These are phyloP conservation scores for Salvelinus sp. DNA, from an alignment of 2,113 vertebrate genomes.

Conservation along the genomic window DNA sequence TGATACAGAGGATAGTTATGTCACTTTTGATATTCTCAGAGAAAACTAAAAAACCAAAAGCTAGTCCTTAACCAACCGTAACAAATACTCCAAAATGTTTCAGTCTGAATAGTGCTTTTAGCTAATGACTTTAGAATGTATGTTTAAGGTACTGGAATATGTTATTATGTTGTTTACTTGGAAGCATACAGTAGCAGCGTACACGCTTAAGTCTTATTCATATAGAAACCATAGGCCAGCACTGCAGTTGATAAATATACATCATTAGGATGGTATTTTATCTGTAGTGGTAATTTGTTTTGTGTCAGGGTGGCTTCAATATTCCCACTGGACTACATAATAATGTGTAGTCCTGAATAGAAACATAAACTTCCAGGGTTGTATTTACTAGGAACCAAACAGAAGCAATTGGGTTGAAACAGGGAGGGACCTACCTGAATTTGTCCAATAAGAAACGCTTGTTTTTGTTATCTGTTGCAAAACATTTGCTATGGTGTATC, in stretches of 20 bases:
- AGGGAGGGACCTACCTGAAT: too few species aligned
- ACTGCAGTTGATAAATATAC: too few species aligned
- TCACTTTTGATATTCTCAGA: neutral
- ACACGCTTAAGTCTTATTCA: neutral
- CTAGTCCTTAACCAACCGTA: neutral
- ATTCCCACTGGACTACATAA: neutral
- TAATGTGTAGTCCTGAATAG: neutral
- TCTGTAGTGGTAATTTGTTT: neutral
- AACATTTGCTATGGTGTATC: too few species aligned
- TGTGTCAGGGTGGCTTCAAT: too few species aligned
- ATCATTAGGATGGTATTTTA: too few species aligned
- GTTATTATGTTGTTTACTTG: neutral
- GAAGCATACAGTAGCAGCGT: neutral
- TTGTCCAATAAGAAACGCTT: too few species aligned
- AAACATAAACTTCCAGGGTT: neutral
- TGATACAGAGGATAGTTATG: neutral
- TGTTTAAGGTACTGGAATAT: neutral
- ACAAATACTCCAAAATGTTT: neutral
- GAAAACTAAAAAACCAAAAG: neutral
- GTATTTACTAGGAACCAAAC: too few species aligned
- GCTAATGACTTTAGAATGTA: neutral
- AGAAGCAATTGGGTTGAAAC: too few species aligned
- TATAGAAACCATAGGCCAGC: too few species aligned
- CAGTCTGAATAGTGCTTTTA: neutral
- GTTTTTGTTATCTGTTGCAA: too few species aligned